Conservation (phyloP, 64 coral and sea anemone genomes). For the Orbicella faveolata region DNA sequence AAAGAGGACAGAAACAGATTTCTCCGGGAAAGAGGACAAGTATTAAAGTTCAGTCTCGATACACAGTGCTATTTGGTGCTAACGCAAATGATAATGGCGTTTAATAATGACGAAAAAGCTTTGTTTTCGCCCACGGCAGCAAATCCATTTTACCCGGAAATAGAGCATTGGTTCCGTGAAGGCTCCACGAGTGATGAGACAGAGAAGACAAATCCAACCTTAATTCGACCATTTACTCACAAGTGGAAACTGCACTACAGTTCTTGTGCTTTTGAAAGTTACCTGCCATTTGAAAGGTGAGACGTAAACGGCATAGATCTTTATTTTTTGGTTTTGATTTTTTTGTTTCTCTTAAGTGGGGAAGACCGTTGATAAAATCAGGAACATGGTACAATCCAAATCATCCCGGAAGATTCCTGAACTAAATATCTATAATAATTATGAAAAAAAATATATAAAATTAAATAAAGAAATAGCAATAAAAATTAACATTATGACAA, state of each 20-base stretch:
- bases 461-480: too few species aligned
- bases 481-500: too few species aligned
- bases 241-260: conserved; percentile 50
- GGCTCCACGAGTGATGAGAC: conserved; percentile 39
- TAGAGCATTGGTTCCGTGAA: conserved; percentile 55
- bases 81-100: conserved; percentile 5
- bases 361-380: too few species aligned
- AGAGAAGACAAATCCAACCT: conserved; percentile 37
- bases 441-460: too few species aligned
- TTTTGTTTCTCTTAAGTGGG: too few species aligned
- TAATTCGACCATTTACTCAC: conserved; percentile 62
- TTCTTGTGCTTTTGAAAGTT: conserved; percentile 57
- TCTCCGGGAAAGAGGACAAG: not conserved
- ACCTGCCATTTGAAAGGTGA: conserved; percentile 45
- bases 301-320: too few species aligned
- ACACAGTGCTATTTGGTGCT: not conserved
- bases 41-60: not conserved
- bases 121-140: not conserved
- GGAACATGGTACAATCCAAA: too few species aligned
- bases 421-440: too few species aligned
- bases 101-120: not conserved
- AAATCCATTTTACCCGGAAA: conserved; percentile 21
- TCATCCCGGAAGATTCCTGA: too few species aligned
- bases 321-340: too few species aligned
- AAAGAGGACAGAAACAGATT: conserved; percentile 44